Evolutionary conservation across 2,797 vertebrate species (phyloP).

Genomic region (Florisuga fusca): DNA sequence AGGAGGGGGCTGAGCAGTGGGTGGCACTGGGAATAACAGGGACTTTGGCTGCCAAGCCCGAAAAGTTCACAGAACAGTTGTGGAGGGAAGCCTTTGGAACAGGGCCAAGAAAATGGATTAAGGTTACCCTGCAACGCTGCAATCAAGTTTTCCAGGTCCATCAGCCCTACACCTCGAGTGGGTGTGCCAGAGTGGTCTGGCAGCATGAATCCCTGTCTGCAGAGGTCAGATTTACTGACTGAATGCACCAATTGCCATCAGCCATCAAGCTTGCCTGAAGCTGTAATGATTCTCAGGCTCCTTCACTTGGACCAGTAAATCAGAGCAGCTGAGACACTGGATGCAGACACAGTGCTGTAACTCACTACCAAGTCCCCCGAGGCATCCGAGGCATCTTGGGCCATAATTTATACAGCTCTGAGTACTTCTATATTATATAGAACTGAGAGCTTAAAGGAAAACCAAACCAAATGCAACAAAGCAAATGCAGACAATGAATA

Average conservation of each 20-base stretch:
- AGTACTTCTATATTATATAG: slow-evolving; percentile 52
- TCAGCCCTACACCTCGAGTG: background rate
- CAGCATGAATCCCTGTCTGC: slow-evolving; percentile 15
- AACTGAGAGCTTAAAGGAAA: slow-evolving; percentile 48
- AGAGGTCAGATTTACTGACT: slow-evolving; percentile 21
- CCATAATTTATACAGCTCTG: slow-evolving; percentile 55
- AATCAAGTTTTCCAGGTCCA: slow-evolving; percentile 4
- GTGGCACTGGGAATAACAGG: slow-evolving; percentile 3
- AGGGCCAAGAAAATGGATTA: background rate
- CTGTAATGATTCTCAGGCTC: slow-evolving; percentile 26
- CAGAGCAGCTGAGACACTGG: slow-evolving; percentile 1
- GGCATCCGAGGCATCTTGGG: slow-evolving; percentile 20
- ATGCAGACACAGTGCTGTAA: slow-evolving; percentile 21
- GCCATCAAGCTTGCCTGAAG: background rate
- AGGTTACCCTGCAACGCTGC: background rate
- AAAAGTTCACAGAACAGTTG: background rate
- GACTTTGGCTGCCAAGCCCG: background rate
- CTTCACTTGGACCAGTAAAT: slow-evolving; percentile 24
- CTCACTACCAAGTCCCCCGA: slow-evolving; percentile 27
- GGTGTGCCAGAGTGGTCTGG: background rate
- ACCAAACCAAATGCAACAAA: slow-evolving; percentile 61
- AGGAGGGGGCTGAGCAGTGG: background rate
- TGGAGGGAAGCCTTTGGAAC: background rate
- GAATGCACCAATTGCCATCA: background rate
- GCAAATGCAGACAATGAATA: slow-evolving; percentile 63